Percentiles rank a stretch among this genome's conserved stretches.
Conservation (phyloP, 2,113 vertebrate species). For the Deroptyus accipitrinus region DNA sequence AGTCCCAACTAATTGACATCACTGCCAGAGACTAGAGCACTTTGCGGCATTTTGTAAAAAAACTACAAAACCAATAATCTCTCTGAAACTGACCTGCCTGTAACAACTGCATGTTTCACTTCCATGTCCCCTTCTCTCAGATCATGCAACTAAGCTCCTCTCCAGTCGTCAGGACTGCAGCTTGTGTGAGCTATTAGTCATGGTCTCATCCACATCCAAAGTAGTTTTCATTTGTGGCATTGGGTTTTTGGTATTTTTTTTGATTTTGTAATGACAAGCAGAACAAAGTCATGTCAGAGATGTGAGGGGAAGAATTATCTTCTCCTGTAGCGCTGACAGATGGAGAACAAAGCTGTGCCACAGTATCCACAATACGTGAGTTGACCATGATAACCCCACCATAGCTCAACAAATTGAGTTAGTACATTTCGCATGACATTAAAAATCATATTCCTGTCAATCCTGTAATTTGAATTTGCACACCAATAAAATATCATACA, state of each 20-base stretch:
- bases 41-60: neutral
- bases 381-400: neutral
- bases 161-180: neutral
- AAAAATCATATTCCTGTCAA: neutral
- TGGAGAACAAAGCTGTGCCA: neutral
- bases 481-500: neutral
- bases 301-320: neutral
- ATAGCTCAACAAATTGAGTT: neutral
- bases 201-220: neutral
- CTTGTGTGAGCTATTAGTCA: neutral
- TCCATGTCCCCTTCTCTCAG: neutral
- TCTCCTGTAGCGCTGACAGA: neutral
- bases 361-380: neutral
- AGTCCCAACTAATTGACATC: neutral
- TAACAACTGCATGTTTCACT: accelerated
- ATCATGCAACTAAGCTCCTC: neutral
- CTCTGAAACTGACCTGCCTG: neutral
- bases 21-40: neutral
- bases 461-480: neutral
- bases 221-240: neutral
- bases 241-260: neutral
- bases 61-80: neutral
- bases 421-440: neutral
- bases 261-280: neutral
- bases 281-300: neutral